phyloP scores from a whole-genome alignment of 1,140 invertebrate species.

The Drosophila navojoa region DNA sequence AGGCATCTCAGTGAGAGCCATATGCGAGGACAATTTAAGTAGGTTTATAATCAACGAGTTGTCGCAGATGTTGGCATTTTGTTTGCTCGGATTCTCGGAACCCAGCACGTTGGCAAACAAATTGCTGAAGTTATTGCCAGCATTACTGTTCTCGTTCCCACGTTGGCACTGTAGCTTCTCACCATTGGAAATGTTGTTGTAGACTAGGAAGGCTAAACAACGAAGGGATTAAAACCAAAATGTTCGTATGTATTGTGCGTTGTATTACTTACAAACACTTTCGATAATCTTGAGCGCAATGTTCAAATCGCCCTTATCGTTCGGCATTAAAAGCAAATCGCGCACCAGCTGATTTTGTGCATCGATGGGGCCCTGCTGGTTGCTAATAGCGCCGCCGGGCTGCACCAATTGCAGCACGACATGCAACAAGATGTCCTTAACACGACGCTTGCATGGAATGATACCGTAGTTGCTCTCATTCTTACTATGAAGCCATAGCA shows the following conservation, averaged over 20 bases:
- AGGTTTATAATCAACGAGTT: constrained; percentile 89
- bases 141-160: constrained; percentile 82
- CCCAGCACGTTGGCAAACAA: constrained; percentile 89
- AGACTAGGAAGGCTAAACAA: constrained; percentile 85
- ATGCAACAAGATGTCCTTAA: constrained; percentile 89
- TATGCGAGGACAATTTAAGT: constrained; percentile 87
- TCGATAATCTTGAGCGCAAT: constrained; percentile 90
- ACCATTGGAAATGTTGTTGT: constrained; percentile 86
- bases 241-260: background rate
- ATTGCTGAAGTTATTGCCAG: constrained; percentile 86
- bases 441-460: constrained; percentile 85
- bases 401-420: constrained; percentile 89
- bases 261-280: constrained; percentile 86
- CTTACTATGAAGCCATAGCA: constrained; percentile 88
- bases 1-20: constrained; percentile 88
- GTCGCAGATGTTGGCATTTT: constrained; percentile 85
- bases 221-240: constrained; percentile 7
- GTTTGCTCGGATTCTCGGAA: constrained; percentile 85
- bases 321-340: constrained; percentile 88
- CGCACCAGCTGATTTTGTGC: constrained; percentile 91
- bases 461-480: constrained; percentile 86
- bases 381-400: constrained; percentile 88
- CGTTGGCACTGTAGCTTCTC: constrained; percentile 86
- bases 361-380: constrained; percentile 91
- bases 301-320: constrained; percentile 88